Evolutionary conservation across 1,140 invertebrate genomes (phyloP).

Genomic region (Hesperophylax magnus): DNA sequence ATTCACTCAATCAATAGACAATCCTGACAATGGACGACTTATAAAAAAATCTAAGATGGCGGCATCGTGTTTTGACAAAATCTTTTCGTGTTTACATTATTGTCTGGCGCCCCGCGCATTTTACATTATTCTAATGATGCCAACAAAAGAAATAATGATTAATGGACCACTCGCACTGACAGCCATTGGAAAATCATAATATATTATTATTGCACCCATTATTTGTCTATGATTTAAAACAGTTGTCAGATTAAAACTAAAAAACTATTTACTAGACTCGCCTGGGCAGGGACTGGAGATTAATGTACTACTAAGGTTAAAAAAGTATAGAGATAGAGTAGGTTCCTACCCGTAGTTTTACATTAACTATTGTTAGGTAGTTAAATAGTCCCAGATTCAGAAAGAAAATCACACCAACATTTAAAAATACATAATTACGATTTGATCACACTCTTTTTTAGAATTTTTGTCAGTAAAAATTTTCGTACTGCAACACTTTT

Average conservation of each 20-base stretch:
- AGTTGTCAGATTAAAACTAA: slow-evolving; percentile 31
- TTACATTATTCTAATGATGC: slow-evolving; percentile 23
- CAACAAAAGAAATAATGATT: slow-evolving; percentile 8
- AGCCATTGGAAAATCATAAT: slow-evolving; percentile 7
- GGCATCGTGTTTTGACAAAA: slow-evolving; percentile 13
- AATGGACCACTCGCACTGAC: slow-evolving; percentile 13
- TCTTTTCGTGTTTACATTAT: slow-evolving; percentile 11
- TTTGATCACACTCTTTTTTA: too few relatives aligned
- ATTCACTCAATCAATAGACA: too few relatives aligned
- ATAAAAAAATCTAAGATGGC: background rate
- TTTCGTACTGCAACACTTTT: too few relatives aligned
- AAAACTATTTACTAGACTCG: slow-evolving; percentile 21
- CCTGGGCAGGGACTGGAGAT: background rate
- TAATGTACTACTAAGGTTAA: background rate
- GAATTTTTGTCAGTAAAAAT: too few relatives aligned
- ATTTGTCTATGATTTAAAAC: slow-evolving; percentile 39
- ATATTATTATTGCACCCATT: slow-evolving; percentile 23
- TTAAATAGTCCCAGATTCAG: too few relatives aligned
- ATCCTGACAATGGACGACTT: too few relatives aligned
- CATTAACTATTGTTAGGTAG: too few relatives aligned
- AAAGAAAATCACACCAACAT: too few relatives aligned
- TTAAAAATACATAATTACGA: too few relatives aligned
- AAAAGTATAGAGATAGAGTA: too few relatives aligned
- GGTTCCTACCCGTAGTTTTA: too few relatives aligned
- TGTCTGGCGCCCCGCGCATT: slow-evolving; percentile 8